Evolutionary conservation across 2,797 vertebrate genomes (phyloP).

Genomic region (Darevskia mixta): DNA sequence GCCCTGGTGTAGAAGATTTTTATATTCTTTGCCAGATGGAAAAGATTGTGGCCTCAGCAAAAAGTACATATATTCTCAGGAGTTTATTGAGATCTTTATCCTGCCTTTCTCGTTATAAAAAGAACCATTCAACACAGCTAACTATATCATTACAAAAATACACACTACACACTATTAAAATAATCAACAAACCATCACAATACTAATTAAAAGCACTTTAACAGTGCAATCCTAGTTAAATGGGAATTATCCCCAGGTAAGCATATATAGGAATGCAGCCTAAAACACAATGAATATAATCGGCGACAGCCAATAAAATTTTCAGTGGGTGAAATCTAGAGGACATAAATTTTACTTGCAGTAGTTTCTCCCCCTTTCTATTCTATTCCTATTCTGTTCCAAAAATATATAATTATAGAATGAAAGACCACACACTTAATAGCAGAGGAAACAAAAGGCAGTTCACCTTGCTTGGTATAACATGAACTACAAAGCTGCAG

Average conservation of each 20-base stretch:
- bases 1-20: too few relatives aligned
- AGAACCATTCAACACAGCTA: not conserved
- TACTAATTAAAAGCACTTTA: not conserved
- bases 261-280: not conserved
- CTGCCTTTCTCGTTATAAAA: not conserved
- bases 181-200: not conserved
- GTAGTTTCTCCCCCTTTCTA: slow-evolving; percentile 42
- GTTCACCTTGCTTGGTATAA: slow-evolving; percentile 43
- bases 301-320: not conserved
- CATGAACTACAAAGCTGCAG: slow-evolving; percentile 14
- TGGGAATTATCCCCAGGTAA: not conserved
- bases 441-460: not conserved
- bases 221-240: not conserved
- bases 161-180: not conserved
- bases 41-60: too few relatives aligned
- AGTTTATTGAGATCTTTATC: not conserved
- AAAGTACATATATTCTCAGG: not conserved
- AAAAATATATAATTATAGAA: slow-evolving; percentile 44
- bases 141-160: not conserved
- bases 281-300: not conserved
- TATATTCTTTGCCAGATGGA: too few relatives aligned
- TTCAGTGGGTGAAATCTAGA: not conserved
- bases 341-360: not conserved
- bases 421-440: slow-evolving; percentile 8
- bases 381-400: slow-evolving; percentile 56